Evolutionary conservation across 1,140 invertebrate species (phyloP).

Genomic region (Hyles vespertilio): DNA sequence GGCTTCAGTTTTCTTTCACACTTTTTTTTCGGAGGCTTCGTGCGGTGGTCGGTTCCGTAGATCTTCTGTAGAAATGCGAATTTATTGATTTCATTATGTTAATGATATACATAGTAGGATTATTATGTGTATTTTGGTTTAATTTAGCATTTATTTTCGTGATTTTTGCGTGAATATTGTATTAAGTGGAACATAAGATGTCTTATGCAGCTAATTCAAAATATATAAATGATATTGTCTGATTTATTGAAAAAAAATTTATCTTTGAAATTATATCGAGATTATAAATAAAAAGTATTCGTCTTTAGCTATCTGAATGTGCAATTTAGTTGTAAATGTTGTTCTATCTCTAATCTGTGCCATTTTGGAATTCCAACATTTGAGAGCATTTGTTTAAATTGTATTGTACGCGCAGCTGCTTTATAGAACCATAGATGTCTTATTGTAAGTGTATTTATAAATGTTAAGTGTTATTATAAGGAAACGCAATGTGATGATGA

Average conservation of each 20-base stretch:
- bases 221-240: too few relatives aligned
- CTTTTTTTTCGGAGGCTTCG: background rate
- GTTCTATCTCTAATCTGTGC: conserved; percentile 40
- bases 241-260: too few relatives aligned
- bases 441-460: conserved; percentile 27
- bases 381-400: conserved; percentile 6
- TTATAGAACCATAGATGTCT: background rate
- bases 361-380: conserved; percentile 31
- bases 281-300: background rate
- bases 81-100: conserved; percentile 8
- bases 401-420: background rate
- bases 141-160: conserved; percentile 30
- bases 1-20: background rate
- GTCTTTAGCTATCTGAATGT: conserved; percentile 8
- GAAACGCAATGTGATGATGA: conserved; percentile 66
- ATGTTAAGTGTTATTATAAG: conserved; percentile 39
- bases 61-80: conserved; percentile 1
- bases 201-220: too few relatives aligned
- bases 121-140: conserved; percentile 3
- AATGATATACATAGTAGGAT: conserved; percentile 6
- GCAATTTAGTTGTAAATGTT: conserved; percentile 46
- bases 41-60: conserved; percentile 1
- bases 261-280: background rate
- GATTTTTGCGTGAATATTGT: conserved; percentile 10
- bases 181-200: too few relatives aligned